A percentile compares a stretch with the other conserved stretches of the same genome.
Conservation (phyloP, 2,113 vertebrate genomes). For the Chinchilla lanigera region DNA sequence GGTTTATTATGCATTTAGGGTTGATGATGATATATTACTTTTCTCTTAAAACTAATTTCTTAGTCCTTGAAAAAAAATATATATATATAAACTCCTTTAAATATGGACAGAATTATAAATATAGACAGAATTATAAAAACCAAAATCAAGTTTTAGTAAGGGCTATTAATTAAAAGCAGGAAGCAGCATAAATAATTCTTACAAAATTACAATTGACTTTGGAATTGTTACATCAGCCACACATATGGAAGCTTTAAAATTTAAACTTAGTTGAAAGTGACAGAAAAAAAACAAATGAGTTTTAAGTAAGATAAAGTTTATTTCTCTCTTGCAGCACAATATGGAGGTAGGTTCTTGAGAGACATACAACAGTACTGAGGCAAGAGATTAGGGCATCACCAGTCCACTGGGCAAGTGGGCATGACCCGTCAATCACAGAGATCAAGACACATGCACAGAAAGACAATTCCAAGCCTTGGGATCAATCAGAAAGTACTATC, state of each 20-base stretch:
- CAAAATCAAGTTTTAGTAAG: constrained; percentile 55
- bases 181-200: constrained; percentile 15
- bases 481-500: not conserved
- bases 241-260: not conserved
- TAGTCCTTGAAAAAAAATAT: not conserved
- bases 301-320: not conserved
- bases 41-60: not conserved
- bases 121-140: constrained; percentile 11
- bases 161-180: constrained; percentile 31
- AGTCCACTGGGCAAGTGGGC: not conserved
- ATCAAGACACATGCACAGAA: not conserved
- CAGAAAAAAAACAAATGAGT: not conserved
- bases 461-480: not conserved
- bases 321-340: not conserved
- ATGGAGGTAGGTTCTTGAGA: not conserved
- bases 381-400: not conserved
- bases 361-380: not conserved
- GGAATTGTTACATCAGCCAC: not conserved
- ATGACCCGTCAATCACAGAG: not conserved
- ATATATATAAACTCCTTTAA: not conserved
- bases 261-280: not conserved
- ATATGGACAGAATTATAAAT: not conserved
- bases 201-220: constrained; percentile 2
- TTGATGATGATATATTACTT: not conserved
- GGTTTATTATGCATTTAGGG: not conserved